A percentile compares a stretch with the other conserved stretches of the same genome.
These are phyloP conservation scores for Drosophila ambigua DNA, from an alignment of 1,140 invertebrate species.

Conservation along the genomic window DNA sequence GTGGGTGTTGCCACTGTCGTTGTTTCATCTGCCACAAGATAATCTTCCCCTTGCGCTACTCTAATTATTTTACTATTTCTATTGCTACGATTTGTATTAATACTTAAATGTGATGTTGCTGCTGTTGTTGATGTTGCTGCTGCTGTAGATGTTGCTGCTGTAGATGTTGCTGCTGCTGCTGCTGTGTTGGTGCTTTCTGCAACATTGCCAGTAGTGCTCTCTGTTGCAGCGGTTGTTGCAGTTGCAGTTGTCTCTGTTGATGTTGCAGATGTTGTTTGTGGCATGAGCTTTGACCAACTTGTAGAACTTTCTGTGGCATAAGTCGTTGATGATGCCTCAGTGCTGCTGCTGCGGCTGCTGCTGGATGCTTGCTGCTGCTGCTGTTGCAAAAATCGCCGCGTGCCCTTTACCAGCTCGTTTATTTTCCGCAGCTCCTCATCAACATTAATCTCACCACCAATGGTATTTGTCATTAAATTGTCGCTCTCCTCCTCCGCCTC, in stretches of 20 bases:
- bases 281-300: slow-evolving; percentile 46
- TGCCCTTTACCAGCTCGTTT: slow-evolving; percentile 77
- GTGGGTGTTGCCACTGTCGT: slow-evolving; percentile 14
- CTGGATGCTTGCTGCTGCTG: slow-evolving; percentile 37
- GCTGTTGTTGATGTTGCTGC: slow-evolving; percentile 23
- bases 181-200: slow-evolving; percentile 11
- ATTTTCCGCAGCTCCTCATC: slow-evolving; percentile 75
- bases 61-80: slow-evolving; percentile 82
- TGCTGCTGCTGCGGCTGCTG: slow-evolving; percentile 16
- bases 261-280: slow-evolving; percentile 28
- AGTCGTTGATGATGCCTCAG: slow-evolving; percentile 29
- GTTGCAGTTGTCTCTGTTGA: slow-evolving; percentile 40
- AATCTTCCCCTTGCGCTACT: slow-evolving; percentile 31
- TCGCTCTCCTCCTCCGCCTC: slow-evolving; percentile 54
- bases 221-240: slow-evolving; percentile 21
- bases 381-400: slow-evolving; percentile 37
- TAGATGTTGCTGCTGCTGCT: slow-evolving; percentile 8
- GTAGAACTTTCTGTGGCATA: slow-evolving; percentile 12
- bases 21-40: slow-evolving; percentile 26
- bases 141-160: slow-evolving; percentile 16
- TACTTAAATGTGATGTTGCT: slow-evolving; percentile 58
- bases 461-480: slow-evolving; percentile 74
- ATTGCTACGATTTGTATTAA: slow-evolving; percentile 71
- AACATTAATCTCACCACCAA: slow-evolving; percentile 65
- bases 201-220: slow-evolving; percentile 1